Evolutionary conservation across 1,140 invertebrate species (phyloP).

Genomic region (Probaryconus sp.): DNA sequence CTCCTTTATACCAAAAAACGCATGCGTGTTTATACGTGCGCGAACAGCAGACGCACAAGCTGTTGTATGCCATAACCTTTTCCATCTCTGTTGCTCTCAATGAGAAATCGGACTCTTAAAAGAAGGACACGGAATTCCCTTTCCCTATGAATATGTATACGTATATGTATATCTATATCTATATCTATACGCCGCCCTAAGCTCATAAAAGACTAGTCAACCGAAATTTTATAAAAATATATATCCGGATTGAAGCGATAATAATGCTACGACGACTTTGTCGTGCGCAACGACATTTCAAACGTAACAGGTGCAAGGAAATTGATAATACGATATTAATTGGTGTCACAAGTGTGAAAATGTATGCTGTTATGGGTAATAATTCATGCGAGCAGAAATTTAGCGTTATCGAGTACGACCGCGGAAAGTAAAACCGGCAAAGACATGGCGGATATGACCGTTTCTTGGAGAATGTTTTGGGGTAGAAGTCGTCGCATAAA

Average conservation of each 20-base stretch:
- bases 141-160: too few relatives aligned
- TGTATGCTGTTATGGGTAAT: slow-evolving; percentile 44
- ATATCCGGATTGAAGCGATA: slow-evolving; percentile 24
- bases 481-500: slow-evolving; percentile 73
- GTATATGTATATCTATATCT: too few relatives aligned
- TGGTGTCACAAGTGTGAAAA: slow-evolving; percentile 48
- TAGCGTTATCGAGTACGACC: slow-evolving; percentile 61
- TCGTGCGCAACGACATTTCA: slow-evolving; percentile 10
- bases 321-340: neutral
- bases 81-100: too few relatives aligned
- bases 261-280: slow-evolving; percentile 23
- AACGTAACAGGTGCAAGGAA: neutral
- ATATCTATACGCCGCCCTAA: too few relatives aligned
- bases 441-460: slow-evolving; percentile 77
- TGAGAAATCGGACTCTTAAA: too few relatives aligned
- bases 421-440: slow-evolving; percentile 68
- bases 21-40: too few relatives aligned
- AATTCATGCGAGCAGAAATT: slow-evolving; percentile 57
- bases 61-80: too few relatives aligned
- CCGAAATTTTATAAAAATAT: slow-evolving; percentile 20
- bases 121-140: too few relatives aligned
- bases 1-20: too few relatives aligned
- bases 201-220: too few relatives aligned
- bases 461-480: slow-evolving; percentile 75
- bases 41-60: too few relatives aligned